A percentile compares a stretch with the other conserved stretches of the same genome.
Conservation (phyloP, 2,888 invertebrate genomes). For the Sesia apiformis region DNA sequence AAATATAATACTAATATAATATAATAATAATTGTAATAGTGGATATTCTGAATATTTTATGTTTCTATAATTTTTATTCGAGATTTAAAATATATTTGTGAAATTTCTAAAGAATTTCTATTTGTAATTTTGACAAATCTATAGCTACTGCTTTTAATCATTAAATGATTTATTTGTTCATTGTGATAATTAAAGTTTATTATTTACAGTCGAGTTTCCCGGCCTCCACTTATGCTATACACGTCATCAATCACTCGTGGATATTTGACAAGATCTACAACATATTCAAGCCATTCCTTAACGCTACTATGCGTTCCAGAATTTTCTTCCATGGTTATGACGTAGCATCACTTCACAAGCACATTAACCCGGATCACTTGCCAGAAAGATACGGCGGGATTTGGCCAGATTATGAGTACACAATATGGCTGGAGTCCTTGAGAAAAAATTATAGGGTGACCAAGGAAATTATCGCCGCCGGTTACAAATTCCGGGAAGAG, state of each 20-base stretch:
- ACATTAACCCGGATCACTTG: slow-evolving; percentile 80
- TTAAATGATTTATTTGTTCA: too few relatives aligned
- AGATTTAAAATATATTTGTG: too few relatives aligned
- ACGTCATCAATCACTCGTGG: slow-evolving; percentile 88
- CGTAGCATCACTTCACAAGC: slow-evolving; percentile 81
- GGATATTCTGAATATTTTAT: too few relatives aligned
- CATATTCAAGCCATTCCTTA: slow-evolving; percentile 85
- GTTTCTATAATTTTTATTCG: too few relatives aligned
- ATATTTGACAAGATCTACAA: slow-evolving; percentile 85
- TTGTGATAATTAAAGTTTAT: too few relatives aligned
- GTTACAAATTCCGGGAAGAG: slow-evolving; percentile 73
- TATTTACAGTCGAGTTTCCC: slow-evolving; percentile 80
- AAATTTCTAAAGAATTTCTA: too few relatives aligned
- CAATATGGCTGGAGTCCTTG: slow-evolving; percentile 81
- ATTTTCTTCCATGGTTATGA: slow-evolving; percentile 83
- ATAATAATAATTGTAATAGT: too few relatives aligned
- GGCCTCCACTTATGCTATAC: slow-evolving; percentile 81
- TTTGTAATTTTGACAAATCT: too few relatives aligned
- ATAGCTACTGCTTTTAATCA: too few relatives aligned
- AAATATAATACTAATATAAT: too few relatives aligned
- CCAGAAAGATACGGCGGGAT: slow-evolving; percentile 82
- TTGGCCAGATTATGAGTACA: slow-evolving; percentile 82
- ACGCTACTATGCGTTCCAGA: slow-evolving; percentile 77
- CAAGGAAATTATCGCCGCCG: slow-evolving; percentile 77
- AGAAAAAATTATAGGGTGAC: slow-evolving; percentile 71